Evolutionary conservation across 2,888 invertebrate genomes (phyloP), one percentile per base, ranked within the genome.

Genomic region (Neoascia interrupta): DNA sequence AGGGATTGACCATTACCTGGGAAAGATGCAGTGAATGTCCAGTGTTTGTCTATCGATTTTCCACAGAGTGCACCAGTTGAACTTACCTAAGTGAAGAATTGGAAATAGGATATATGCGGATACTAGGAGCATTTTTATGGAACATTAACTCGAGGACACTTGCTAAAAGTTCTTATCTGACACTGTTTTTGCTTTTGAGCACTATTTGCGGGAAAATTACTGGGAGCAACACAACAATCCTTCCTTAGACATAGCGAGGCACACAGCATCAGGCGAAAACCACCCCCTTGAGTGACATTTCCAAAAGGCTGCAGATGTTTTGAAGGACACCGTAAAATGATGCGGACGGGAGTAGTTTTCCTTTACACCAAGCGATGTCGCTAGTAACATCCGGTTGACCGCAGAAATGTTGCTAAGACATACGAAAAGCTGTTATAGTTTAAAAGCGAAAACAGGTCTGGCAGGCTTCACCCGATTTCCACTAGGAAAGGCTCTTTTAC

Each of bases 1-100:
- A 90, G 90, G 6, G 79, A 79, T 5, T 79, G 79, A 10, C 60
- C 34, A 61, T 79, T 68, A 68, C 73, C 79, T 79, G 31, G 16
- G 39, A 13, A 41, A 6, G n/a, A 16, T 11, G 1, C 11, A 18
- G 8, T 2, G 11, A n/a, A 39, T 26, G n/a, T n/a, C 8, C 16
- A 31, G n/a, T 49, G 45, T 13, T 6, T 21, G 28, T 73, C n/a
- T 73, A 73, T 73, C 31, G 73, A 73, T 73, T 73, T 73, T 73
- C 11, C 66, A 18, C 21, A 23, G 1, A 2, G 5, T 54, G 47
- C 60, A 58, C 64, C 45, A 76, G 60, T 54, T 58, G 60, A 60
- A 63, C 56, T 47, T 60, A 76, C 76, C 72, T 34, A 72, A 72
- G 28, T 72, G 34, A 10, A 76, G 64, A 21, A 76, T 47, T n/a